These are phyloP conservation scores for Pipistrellus nathusii DNA, from an alignment of 2,797 vertebrate species.

Conservation along the genomic window DNA sequence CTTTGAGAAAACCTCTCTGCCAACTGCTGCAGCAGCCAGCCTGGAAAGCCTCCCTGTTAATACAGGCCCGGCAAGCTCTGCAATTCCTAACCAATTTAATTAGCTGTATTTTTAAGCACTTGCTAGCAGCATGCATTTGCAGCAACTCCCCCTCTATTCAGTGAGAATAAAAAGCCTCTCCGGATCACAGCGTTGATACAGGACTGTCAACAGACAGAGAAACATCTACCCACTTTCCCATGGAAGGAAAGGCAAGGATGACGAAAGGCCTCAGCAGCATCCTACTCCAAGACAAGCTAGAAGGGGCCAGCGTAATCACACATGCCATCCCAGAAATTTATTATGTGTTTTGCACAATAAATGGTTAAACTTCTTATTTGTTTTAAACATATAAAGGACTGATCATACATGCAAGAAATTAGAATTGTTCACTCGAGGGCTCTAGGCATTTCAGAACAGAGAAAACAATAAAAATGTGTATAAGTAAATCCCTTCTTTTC, in stretches of 20 bases:
- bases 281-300: background rate
- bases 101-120: conserved; percentile 80
- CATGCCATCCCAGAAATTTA: background rate
- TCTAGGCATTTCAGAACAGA: conserved; percentile 17
- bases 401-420: conserved; percentile 23
- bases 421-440: background rate
- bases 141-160: conserved; percentile 68
- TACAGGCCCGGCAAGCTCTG: conserved; percentile 70
- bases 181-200: conserved; percentile 73
- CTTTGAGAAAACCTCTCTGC: conserved; percentile 59
- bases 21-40: background rate
- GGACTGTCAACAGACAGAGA: conserved; percentile 60
- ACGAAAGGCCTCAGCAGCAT: conserved; percentile 67
- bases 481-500: conserved; percentile 26
- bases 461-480: conserved; percentile 46
- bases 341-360: conserved; percentile 41
- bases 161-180: conserved; percentile 75
- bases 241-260: conserved; percentile 79
- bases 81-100: conserved; percentile 80
- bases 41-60: conserved; percentile 71
- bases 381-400: conserved; percentile 33
- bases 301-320: too few species aligned
- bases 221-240: conserved; percentile 80
- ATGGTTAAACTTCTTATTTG: conserved; percentile 37
- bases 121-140: conserved; percentile 67